A percentile compares a stretch with the other conserved stretches of the same genome.
These are phyloP conservation scores for Lasaia peninsularis DNA, from an alignment of 1,140 invertebrate genomes.

Conservation along the genomic window DNA sequence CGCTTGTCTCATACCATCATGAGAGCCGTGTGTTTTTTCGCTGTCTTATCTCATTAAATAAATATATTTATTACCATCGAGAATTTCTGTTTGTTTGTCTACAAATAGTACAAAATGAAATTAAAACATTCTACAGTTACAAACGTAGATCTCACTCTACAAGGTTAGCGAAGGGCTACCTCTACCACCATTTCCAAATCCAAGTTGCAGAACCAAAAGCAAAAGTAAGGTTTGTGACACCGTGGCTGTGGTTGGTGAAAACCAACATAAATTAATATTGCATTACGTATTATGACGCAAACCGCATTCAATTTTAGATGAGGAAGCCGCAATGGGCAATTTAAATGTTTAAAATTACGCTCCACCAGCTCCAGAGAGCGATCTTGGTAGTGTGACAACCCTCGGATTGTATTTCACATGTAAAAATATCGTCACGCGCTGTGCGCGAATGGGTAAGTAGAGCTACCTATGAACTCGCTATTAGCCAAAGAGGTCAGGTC, in stretches of 20 bases:
- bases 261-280: conserved; percentile 29
- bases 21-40: too few relatives aligned
- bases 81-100: too few relatives aligned
- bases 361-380: background rate
- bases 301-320: conserved; percentile 58
- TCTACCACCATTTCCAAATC: background rate
- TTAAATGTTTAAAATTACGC: conserved; percentile 51
- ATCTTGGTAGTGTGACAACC: too few relatives aligned
- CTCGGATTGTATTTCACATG: too few relatives aligned
- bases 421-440: too few relatives aligned
- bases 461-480: too few relatives aligned
- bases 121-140: background rate
- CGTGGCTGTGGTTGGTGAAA: conserved; percentile 13
- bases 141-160: background rate
- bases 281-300: conserved; percentile 39
- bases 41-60: too few relatives aligned
- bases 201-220: conserved; percentile 17
- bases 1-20: too few relatives aligned
- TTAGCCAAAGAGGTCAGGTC: too few relatives aligned
- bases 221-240: conserved; percentile 17
- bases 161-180: conserved; percentile 1
- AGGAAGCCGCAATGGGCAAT: conserved; percentile 46
- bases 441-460: too few relatives aligned
- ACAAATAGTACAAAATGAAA: background rate
- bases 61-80: too few relatives aligned